These are phyloP conservation scores for Hirundichthys speculiger DNA, from an alignment of 2,113 vertebrate species.

Conservation along the genomic window DNA sequence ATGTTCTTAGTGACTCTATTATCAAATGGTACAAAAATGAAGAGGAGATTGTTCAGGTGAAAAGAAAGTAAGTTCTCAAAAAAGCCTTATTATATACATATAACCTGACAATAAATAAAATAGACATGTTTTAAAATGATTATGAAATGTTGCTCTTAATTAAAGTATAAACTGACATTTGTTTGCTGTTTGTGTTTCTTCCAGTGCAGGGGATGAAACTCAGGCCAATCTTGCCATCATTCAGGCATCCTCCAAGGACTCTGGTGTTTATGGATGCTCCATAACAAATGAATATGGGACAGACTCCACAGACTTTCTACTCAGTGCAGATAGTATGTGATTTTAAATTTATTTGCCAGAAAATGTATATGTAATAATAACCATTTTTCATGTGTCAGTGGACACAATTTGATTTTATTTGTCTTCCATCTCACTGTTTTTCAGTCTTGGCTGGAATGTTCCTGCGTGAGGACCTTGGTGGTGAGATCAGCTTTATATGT, in stretches of 20 bases:
- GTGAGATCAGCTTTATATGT: slow-evolving; percentile 73
- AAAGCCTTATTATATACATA: not conserved
- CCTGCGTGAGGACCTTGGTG: slow-evolving; percentile 89
- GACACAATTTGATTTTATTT: not conserved
- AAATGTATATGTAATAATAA: too few species aligned
- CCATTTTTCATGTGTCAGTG: not conserved
- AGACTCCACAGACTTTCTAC: slow-evolving; percentile 88
- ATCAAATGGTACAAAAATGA: slow-evolving; percentile 92
- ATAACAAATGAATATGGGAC: slow-evolving; percentile 91
- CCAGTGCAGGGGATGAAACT: slow-evolving; percentile 91
- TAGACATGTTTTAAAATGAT: too few species aligned
- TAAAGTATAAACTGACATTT: not conserved
- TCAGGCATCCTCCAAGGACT: slow-evolving; percentile 88
- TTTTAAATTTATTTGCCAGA: not conserved
- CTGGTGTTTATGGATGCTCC: slow-evolving; percentile 89
- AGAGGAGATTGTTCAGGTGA: slow-evolving; percentile 82
- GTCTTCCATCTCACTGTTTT: slow-evolving; percentile 16
- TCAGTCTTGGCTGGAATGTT: slow-evolving; percentile 88
- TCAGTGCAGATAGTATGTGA: slow-evolving; percentile 87
- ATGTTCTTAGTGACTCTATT: slow-evolving; percentile 90
- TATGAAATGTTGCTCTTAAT: too few species aligned
- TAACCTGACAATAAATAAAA: not conserved
- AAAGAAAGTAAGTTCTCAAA: slow-evolving; percentile 83
- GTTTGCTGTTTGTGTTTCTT: slow-evolving; percentile 37
- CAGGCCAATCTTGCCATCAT: slow-evolving; percentile 90